phyloP scores from a whole-genome alignment of 2,113 vertebrate species.

The Mastomys coucha region DNA sequence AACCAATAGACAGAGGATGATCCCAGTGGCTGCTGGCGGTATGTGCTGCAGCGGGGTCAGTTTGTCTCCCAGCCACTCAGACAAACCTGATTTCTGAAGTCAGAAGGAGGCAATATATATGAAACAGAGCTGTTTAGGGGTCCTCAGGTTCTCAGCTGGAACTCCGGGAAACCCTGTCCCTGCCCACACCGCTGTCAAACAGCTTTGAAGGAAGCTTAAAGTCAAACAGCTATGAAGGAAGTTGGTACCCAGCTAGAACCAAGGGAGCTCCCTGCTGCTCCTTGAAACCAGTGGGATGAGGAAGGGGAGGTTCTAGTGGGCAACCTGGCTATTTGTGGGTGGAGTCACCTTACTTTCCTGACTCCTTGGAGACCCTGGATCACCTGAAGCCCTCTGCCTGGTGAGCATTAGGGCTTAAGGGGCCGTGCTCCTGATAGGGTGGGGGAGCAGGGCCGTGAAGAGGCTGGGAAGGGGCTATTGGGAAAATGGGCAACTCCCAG shows the following conservation, averaged over 20 bases:
- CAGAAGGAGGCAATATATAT: not conserved
- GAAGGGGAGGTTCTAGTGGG: not conserved
- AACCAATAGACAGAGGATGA: conserved; percentile 90
- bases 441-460: not conserved
- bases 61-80: conserved; percentile 89
- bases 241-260: not conserved
- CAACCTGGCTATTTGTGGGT: not conserved
- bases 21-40: conserved; percentile 86
- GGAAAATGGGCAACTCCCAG: not conserved
- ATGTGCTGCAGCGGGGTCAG: conserved; percentile 90
- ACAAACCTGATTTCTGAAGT: conserved; percentile 91
- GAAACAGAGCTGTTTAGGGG: not conserved
- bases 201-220: not conserved
- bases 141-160: not conserved
- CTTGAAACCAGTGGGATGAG: not conserved
- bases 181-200: not conserved
- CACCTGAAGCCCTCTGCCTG: not conserved
- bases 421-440: not conserved
- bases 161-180: not conserved
- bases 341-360: not conserved
- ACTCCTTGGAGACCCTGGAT: not conserved
- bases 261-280: not conserved
- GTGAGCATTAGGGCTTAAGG: not conserved
- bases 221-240: not conserved
- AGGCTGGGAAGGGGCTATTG: not conserved